Percentiles rank a stretch among this genome's conserved stretches.
These are phyloP conservation scores for Novumbra hubbsi DNA, from an alignment of 2,797 vertebrate species.

Conservation along the genomic window DNA sequence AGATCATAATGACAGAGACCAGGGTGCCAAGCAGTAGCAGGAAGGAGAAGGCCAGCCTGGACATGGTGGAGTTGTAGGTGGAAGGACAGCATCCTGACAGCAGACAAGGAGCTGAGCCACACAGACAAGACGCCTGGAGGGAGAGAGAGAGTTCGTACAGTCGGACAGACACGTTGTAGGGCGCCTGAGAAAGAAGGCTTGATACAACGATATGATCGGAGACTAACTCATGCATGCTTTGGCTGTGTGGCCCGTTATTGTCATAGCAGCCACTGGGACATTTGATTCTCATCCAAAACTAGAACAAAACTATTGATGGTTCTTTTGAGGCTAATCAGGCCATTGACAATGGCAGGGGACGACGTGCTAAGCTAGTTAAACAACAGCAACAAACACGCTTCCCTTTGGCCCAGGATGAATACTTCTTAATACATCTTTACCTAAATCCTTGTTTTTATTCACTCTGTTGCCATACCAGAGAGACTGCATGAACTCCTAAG, in stretches of 20 bases:
- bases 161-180: slow-evolving; percentile 18
- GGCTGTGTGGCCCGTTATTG: slow-evolving; percentile 17
- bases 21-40: slow-evolving; percentile 88
- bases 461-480: background rate
- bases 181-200: slow-evolving; percentile 17
- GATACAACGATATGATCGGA: slow-evolving; percentile 47
- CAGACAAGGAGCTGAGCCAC: slow-evolving; percentile 88
- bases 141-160: slow-evolving; percentile 5
- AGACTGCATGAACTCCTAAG: background rate
- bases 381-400: background rate
- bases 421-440: background rate
- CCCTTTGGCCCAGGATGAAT: background rate
- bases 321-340: slow-evolving; percentile 1
- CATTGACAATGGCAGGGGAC: background rate
- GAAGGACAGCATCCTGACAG: slow-evolving; percentile 90
- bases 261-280: slow-evolving; percentile 21
- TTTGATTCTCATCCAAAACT: background rate
- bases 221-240: slow-evolving; percentile 37
- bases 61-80: slow-evolving; percentile 85
- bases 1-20: slow-evolving; percentile 89
- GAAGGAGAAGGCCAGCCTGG: slow-evolving; percentile 85
- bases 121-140: slow-evolving; percentile 88
- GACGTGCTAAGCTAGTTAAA: background rate
- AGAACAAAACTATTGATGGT: slow-evolving; percentile 3
- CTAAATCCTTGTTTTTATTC: background rate